Conservation (phyloP, 2,888 invertebrate species). For the Eupithecia pulchellata region DNA sequence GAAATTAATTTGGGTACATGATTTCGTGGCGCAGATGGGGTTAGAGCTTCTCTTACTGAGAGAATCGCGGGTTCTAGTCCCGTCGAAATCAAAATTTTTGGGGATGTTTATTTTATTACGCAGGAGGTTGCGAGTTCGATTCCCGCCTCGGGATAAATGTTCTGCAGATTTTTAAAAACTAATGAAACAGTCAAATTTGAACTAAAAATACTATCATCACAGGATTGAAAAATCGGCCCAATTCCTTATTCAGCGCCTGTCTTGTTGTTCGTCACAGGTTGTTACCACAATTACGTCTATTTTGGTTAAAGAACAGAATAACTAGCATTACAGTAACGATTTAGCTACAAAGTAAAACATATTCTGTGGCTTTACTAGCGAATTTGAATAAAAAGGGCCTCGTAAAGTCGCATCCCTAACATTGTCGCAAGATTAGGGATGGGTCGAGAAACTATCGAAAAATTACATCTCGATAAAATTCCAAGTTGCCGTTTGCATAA, state of each 20-base stretch:
- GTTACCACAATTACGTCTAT: slow-evolving; percentile 7
- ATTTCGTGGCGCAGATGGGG: too few species aligned
- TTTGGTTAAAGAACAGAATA: slow-evolving; percentile 7
- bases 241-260: background rate
- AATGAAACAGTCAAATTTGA: too few species aligned
- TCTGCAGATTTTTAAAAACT: too few species aligned
- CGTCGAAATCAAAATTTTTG: too few species aligned
- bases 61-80: too few species aligned
- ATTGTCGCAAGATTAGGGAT: slow-evolving; percentile 64
- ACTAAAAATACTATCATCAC: too few species aligned
- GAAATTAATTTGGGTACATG: too few species aligned
- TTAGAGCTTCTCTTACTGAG: too few species aligned
- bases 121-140: too few species aligned
- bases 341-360: slow-evolving; percentile 3
- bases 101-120: too few species aligned
- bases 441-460: slow-evolving; percentile 37
- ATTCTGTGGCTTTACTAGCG: slow-evolving; percentile 53
- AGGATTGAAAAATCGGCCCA: too few species aligned
- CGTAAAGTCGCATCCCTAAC: slow-evolving; percentile 79
- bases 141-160: too few species aligned
- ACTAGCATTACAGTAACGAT: slow-evolving; percentile 1
- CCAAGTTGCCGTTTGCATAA: slow-evolving; percentile 20
- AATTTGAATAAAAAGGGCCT: slow-evolving; percentile 82
- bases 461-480: slow-evolving; percentile 37
- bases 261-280: background rate